These are phyloP conservation scores for Sisor rabdophorus DNA, from an alignment of 2,113 vertebrate genomes.

Conservation along the genomic window DNA sequence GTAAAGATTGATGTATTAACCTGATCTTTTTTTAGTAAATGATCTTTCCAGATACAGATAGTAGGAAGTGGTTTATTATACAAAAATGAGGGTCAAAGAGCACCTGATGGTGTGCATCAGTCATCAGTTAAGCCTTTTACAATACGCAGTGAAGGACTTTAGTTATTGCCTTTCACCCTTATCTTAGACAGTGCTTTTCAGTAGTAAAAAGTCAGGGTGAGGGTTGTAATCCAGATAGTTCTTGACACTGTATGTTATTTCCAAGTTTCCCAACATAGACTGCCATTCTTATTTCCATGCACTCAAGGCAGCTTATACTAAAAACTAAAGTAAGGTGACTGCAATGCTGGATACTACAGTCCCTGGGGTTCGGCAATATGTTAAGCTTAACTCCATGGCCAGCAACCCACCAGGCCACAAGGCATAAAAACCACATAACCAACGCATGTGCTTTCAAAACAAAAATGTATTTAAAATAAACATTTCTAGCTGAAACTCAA, in stretches of 20 bases:
- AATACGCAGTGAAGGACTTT: background rate
- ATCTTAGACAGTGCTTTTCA: background rate
- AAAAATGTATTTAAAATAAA: background rate
- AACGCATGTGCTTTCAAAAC: background rate
- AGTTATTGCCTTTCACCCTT: background rate
- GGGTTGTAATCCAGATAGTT: background rate
- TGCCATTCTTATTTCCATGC: background rate
- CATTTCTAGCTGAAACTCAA: background rate
- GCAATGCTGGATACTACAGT: background rate
- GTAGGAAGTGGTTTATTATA: background rate
- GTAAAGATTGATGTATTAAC: background rate
- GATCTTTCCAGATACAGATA: background rate
- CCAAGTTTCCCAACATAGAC: background rate
- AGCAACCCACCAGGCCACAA: background rate
- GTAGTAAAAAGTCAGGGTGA: background rate
- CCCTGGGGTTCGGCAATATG: background rate
- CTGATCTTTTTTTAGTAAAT: background rate
- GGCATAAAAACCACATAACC: background rate
- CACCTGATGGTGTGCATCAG: background rate
- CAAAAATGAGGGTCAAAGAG: background rate
- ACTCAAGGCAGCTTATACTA: background rate
- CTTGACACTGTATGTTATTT: background rate
- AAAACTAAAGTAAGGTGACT: background rate
- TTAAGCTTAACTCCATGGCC: background rate
- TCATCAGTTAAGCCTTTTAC: background rate